Base-by-base conservation (phyloP, 2,888 invertebrate genomes). In the Polietes domitor region DNA sequence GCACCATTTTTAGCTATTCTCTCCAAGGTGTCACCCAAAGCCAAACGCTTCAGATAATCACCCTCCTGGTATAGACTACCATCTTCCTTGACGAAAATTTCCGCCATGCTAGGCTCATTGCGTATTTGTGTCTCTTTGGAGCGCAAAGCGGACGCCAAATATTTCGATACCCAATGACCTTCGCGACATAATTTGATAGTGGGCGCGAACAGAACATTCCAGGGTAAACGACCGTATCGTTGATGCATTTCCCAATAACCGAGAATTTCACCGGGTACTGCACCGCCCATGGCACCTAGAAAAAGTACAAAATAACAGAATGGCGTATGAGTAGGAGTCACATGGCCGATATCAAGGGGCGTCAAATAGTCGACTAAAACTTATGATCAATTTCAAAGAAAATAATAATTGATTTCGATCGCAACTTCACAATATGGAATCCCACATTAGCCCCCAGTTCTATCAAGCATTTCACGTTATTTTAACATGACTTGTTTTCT, bases 261-360 rank as follows among this genome's bases (percentile, higher is more conserved):
- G 77, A 94, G 93, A 17, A 98, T 91, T 92, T 98, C 98, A 9
- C 98, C 98, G 0, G 98, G 98, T n/a, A 98, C 96, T 15, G 96
- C 98, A 15, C 96, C 94, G 0, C 97, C 94, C 28, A 10, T 47
- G 6, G 89, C 91, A 71, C 89, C 89, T 89, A 7, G 17, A 76
- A 55, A 50, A 26, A 58, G 24, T 63, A 24, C n/a, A 32, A 32
- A 7, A 32, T 32, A 32, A 7, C 5, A 32, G 32, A 32, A 32
- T 32, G 7, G 32, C n/a, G n/a, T n/a, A n/a, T n/a, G n/a, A n/a
- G n/a, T n/a, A n/a, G n/a, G n/a, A n/a, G n/a, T n/a, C n/a, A n/a
- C n/a, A n/a, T n/a, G n/a, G n/a, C n/a, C n/a, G n/a, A n/a, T n/a
- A n/a, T n/a, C n/a, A n/a, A n/a, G n/a, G n/a, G n/a, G n/a, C n/a